Evolutionary conservation across 1,140 invertebrate genomes (phyloP).

Genomic region (Zaprionus davidi): DNA sequence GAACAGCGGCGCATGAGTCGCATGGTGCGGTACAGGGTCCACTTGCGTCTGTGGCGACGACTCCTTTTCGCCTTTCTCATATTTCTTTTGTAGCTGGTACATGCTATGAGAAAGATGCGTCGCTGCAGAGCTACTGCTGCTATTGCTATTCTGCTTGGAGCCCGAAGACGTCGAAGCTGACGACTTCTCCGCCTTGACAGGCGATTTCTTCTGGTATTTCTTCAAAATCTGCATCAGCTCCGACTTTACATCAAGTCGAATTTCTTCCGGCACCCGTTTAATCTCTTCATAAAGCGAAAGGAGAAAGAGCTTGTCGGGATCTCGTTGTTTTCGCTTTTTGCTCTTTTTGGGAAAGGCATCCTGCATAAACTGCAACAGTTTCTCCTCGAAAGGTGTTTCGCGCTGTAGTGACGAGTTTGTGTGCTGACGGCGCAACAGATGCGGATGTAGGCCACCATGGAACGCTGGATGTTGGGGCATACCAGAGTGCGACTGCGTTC

Average conservation of each 20-base stretch:
- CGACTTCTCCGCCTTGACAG: conserved; percentile 74
- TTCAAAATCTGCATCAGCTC: conserved; percentile 82
- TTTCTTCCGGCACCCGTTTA: conserved; percentile 78
- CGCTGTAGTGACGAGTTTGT: conserved; percentile 48
- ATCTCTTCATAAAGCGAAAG: conserved; percentile 79
- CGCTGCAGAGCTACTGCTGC: conserved; percentile 51
- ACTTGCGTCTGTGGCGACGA: conserved; percentile 76
- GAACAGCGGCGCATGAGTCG: conserved; percentile 72
- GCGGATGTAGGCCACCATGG: conserved; percentile 75
- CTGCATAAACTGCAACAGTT: conserved; percentile 80
- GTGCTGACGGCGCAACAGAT: conserved; percentile 71
- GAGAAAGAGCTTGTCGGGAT: conserved; percentile 77
- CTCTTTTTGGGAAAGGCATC: conserved; percentile 82
- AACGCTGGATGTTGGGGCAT: conserved; percentile 76
- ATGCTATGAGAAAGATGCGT: conserved; percentile 75
- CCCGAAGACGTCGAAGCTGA: conserved; percentile 56
- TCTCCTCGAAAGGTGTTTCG: conserved; percentile 77
- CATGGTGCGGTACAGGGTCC: conserved; percentile 70
- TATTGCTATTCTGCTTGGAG: conserved; percentile 62
- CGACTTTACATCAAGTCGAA: conserved; percentile 76
- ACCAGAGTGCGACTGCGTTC: conserved; percentile 62
- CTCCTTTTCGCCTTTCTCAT: conserved; percentile 79
- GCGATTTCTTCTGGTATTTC: conserved; percentile 79
- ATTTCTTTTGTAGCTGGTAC: conserved; percentile 81
- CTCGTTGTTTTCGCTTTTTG: conserved; percentile 79